Conservation (phyloP, 2,888 invertebrate species). For the Eucriotettix oculatus region DNA sequence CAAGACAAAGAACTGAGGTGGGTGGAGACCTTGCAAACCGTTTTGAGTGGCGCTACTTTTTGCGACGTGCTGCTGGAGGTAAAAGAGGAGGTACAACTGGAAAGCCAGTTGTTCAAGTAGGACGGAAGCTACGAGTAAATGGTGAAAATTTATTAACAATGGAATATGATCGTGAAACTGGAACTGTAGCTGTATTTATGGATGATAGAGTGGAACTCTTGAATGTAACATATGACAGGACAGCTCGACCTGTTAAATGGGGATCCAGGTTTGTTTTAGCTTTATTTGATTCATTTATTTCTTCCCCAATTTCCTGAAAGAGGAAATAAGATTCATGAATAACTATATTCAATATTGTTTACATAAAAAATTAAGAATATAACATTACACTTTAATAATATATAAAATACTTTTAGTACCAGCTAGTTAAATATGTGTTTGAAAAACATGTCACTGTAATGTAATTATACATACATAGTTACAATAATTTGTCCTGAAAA, state of each 20-base stretch:
- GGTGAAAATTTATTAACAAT: conserved; percentile 80
- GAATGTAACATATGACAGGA: conserved; percentile 74
- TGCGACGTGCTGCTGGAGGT: conserved; percentile 51
- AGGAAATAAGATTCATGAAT: no score
- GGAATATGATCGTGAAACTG: conserved; percentile 78
- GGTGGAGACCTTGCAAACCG: conserved; percentile 81
- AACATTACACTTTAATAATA: no score
- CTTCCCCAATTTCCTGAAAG: no score
- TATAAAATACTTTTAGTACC: no score
- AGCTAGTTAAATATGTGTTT: no score
- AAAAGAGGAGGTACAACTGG: conserved; percentile 32
- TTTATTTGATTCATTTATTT: no score
- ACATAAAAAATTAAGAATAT: no score
- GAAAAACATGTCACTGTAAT: no score
- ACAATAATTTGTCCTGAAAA: no score
- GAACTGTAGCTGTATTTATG: conserved; percentile 72
- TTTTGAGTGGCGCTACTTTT: conserved; percentile 91
- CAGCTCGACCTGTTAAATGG: conserved; percentile 71
- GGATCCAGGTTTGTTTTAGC: conserved; percentile 36
- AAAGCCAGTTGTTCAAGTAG: conserved; percentile 66
- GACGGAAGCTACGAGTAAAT: conserved; percentile 71
- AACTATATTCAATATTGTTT: no score
- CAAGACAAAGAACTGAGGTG: conserved; percentile 77
- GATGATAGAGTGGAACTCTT: conserved; percentile 72
- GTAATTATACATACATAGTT: no score